Evolutionary conservation across 2,113 vertebrate genomes (phyloP).

Genomic region (Recurvirostra avosetta): DNA sequence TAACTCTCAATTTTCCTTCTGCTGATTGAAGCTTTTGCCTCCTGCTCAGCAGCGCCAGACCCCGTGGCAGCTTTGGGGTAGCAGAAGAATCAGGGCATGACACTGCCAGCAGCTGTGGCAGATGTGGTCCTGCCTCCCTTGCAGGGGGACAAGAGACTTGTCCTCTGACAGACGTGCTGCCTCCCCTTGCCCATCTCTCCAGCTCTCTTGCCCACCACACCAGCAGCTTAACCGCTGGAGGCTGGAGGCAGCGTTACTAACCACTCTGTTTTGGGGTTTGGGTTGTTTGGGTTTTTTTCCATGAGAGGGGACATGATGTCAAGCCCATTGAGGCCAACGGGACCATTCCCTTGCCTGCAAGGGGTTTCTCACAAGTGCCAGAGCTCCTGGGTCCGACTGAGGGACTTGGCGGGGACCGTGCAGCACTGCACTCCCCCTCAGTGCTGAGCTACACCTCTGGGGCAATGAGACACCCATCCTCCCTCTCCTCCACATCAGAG

Average conservation of each 20-base stretch:
- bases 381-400: not conserved
- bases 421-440: not conserved
- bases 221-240: not conserved
- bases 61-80: not conserved
- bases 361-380: not conserved
- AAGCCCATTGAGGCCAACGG: not conserved
- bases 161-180: not conserved
- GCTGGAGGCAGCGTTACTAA: not conserved
- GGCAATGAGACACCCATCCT: not conserved
- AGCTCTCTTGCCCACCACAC: not conserved
- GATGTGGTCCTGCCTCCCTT: not conserved
- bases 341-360: not conserved
- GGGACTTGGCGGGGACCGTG: fast-evolving
- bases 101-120: not conserved
- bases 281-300: not conserved
- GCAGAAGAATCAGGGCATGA: not conserved
- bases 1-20: conserved; percentile 14
- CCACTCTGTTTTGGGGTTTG: not conserved
- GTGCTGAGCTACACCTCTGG: not conserved
- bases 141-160: not conserved
- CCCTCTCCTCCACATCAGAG: not conserved
- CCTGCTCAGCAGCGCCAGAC: not conserved
- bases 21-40: conserved; percentile 25
- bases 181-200: not conserved
- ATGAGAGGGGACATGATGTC: not conserved